These are phyloP conservation scores for Chaetodon trifascialis DNA, from an alignment of 2,113 vertebrate genomes.

Conservation along the genomic window DNA sequence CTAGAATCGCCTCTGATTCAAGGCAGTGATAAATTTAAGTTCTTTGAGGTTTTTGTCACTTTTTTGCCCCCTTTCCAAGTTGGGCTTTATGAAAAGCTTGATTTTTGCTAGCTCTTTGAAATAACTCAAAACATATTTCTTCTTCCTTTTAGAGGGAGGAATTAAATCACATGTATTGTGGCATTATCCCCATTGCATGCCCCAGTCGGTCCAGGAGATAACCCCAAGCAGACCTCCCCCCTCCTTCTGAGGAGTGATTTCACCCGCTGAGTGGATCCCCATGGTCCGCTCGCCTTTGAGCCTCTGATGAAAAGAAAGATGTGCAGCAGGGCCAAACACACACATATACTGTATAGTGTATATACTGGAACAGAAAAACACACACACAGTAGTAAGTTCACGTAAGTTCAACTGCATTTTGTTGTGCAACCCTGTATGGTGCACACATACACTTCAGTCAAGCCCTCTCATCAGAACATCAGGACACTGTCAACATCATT, in stretches of 20 bases:
- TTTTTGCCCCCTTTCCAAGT: constrained; percentile 20
- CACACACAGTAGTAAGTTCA: too few species aligned
- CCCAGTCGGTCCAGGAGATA: constrained; percentile 50
- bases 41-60: constrained; percentile 60
- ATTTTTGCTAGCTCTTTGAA: constrained; percentile 53
- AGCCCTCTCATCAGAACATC: neutral
- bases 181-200: constrained; percentile 48
- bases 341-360: neutral
- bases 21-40: constrained; percentile 48
- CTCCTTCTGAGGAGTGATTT: constrained; percentile 53
- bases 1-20: too few species aligned
- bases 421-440: too few species aligned
- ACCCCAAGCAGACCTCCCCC: constrained; percentile 27
- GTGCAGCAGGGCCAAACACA: constrained; percentile 33
- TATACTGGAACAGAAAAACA: too few species aligned
- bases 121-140: constrained; percentile 25
- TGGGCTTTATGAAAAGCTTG: constrained; percentile 45
- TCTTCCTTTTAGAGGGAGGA: constrained; percentile 31
- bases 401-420: too few species aligned
- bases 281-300: constrained; percentile 52
- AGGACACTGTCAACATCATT: neutral
- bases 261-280: constrained; percentile 41
- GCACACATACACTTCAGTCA: neutral
- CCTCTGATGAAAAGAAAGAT: constrained; percentile 50
- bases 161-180: constrained; percentile 62